phyloP scores from a whole-genome alignment of 1,140 invertebrate species.

The Zaprionus vittiger region DNA sequence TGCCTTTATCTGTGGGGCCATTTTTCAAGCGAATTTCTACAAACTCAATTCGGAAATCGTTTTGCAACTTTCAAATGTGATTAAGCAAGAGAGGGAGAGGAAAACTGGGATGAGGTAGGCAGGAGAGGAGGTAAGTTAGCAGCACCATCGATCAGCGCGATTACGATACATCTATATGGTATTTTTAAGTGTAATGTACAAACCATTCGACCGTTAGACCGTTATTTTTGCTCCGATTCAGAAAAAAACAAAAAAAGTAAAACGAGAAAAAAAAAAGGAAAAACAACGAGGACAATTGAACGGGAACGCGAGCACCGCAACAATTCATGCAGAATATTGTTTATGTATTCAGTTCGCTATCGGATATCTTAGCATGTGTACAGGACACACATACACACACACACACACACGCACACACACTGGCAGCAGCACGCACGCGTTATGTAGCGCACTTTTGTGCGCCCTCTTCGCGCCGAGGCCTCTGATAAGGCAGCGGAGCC shows the following conservation, averaged over 20 bases:
- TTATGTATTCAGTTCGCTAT: slow-evolving; percentile 67
- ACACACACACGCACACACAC: slow-evolving; percentile 3
- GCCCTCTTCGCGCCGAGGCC: slow-evolving; percentile 12
- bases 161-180: neutral
- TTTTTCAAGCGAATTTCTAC: neutral
- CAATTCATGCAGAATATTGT: slow-evolving; percentile 71
- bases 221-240: neutral
- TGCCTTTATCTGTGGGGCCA: neutral
- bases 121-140: neutral
- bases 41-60: neutral
- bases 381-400: slow-evolving; percentile 11
- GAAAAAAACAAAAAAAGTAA: neutral
- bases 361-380: slow-evolving; percentile 47
- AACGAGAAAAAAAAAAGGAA: neutral
- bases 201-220: slow-evolving; percentile 7
- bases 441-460: slow-evolving; percentile 58
- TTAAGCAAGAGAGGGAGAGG: neutral
- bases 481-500: slow-evolving; percentile 55
- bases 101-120: neutral
- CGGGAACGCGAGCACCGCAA: slow-evolving; percentile 44
- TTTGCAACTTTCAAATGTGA: slow-evolving; percentile 10
- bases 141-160: neutral
- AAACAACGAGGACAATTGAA: slow-evolving; percentile 22
- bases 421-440: neutral
- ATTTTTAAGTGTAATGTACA: slow-evolving; percentile 15